These are phyloP conservation scores for Corvus cornix DNA, from an alignment of 2,113 vertebrate species.

Conservation along the genomic window DNA sequence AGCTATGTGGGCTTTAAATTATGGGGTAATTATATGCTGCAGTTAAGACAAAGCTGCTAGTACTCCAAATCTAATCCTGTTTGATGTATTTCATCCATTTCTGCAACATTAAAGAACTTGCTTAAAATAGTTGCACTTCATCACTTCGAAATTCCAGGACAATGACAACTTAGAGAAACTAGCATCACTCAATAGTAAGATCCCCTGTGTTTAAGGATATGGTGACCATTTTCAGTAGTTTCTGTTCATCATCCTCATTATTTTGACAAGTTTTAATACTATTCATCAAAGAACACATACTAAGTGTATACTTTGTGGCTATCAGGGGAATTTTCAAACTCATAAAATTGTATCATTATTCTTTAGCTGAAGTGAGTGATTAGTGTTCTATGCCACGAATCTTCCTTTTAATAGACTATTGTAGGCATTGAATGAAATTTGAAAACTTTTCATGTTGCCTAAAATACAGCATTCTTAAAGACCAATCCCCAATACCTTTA, in stretches of 20 bases:
- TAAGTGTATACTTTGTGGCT: not conserved
- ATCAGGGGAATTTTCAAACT: not conserved
- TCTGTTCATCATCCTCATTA: slow-evolving; percentile 18
- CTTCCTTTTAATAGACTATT: not conserved
- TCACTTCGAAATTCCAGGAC: slow-evolving; percentile 20
- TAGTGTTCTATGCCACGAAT: not conserved
- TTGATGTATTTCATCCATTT: slow-evolving; percentile 49
- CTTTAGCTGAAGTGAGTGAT: not conserved
- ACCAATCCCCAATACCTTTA: slow-evolving; percentile 7
- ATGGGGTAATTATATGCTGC: slow-evolving; percentile 55
- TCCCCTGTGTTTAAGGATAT: not conserved
- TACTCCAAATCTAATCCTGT: slow-evolving; percentile 39
- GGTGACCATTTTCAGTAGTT: not conserved
- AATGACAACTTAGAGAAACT: slow-evolving; percentile 4
- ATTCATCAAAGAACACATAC: slow-evolving; percentile 9
- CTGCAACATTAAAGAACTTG: slow-evolving; percentile 21
- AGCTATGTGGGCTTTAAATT: slow-evolving; percentile 34
- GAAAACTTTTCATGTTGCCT: slow-evolving; percentile 12
- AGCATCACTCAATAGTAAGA: not conserved
- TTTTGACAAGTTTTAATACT: slow-evolving; percentile 26
- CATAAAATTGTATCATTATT: not conserved
- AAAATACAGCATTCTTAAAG: slow-evolving; percentile 26
- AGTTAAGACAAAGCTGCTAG: slow-evolving; percentile 40
- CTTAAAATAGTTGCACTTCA: slow-evolving; percentile 7
- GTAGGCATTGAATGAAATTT: not conserved